Evolutionary conservation across 2,113 vertebrate species (phyloP), one percentile per base, ranked within the genome.

Genomic region (Pluvianellus socialis): DNA sequence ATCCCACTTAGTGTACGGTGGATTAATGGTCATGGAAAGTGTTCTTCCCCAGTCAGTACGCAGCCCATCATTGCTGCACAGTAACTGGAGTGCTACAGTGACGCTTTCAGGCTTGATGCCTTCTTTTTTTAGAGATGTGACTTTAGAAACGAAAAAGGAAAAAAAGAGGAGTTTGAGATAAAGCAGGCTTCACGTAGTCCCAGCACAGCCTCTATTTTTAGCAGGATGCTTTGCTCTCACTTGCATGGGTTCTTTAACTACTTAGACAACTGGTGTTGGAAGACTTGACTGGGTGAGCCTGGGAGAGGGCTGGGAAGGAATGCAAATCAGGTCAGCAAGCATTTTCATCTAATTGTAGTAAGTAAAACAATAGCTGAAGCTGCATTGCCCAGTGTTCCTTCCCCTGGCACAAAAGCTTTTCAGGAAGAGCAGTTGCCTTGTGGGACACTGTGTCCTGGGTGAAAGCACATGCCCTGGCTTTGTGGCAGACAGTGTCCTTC

Each of bases 201-300:
- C 94, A 88, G 88, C 67, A 81, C 59, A 76, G 91, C 82, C 89
- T 95, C 91, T 97, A 93, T 97, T 96, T 97, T 96, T 97, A 97
- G 94, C 91, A 68, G 83, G 62, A 94, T 92, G 72, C 95, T 94
- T 97, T 91, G 50, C 94, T 93, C 73, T 96, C 82, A n/a, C 33
- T 92, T 92, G 56, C 85, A 82, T 0, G 22, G 62, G 80, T 94
- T 97, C 92, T 95, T 95, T 96, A 96, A 94, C 95, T 92, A 6
- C 92, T 97, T 95, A 85, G 42, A 30, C 89, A 90, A 73, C 71
- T 53, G 71, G 23, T 84, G 45, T 86, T 96, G 77, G 90, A 91
- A 93, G 79, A 75, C 56, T 93, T 81, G 63, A 52, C 45, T 73
- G 85, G 88, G 55, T 96, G 93, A 88, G 90, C 71, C 63, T n/a